Evolutionary conservation across 1,140 invertebrate species (phyloP), one percentile per base, ranked within the genome.

Genomic region (Euborellia annulipes): DNA sequence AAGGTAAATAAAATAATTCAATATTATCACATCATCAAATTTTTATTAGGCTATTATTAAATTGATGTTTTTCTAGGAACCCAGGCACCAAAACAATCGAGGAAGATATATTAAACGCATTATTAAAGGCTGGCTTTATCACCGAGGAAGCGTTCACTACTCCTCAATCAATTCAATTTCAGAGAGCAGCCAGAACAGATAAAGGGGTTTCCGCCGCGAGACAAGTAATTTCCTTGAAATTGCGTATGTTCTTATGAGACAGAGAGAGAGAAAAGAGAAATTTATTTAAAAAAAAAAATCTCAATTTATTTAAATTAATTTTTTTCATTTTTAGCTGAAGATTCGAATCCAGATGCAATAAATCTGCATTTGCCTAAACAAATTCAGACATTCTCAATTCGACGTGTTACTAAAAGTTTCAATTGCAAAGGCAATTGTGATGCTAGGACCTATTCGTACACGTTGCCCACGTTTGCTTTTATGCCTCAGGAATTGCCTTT

Each of bases 121-220:
- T 98, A 55, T 58, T 76, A 1, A 81, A 86, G 55, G 72, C 75
- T 43, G 76, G 82, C 16, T 74, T 86, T 52, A 88, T 96, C 48
- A 79, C 70, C 0, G 66, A 85, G 32, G 79, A 86, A 41, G 74
- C 78, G 39, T 85, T 75, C 58, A 68, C 78, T 6, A 78, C 76
- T 51, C 78, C 85, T 38, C 84, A 88, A 61, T 69, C 68, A 34
- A 73, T 87, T 42, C 73, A 80, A 42, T 98, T 96, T 64, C 94
- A 98, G 63, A 71, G 95, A 56, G 93, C 93, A 32, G 92, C 94
- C 1, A 65, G 95, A 48, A 99, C 95, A 6, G 95, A 98, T 58
- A 98, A 97, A 68, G 86, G 86, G 36, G 93, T 94, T 2, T 91
- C 92, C 2, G 94, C 95, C 13, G 80, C 80, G 9, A 74, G 86